Evolutionary conservation across 1,140 invertebrate species (phyloP), one percentile per base, ranked within the genome.

Genomic region (Drosophila takahashii): DNA sequence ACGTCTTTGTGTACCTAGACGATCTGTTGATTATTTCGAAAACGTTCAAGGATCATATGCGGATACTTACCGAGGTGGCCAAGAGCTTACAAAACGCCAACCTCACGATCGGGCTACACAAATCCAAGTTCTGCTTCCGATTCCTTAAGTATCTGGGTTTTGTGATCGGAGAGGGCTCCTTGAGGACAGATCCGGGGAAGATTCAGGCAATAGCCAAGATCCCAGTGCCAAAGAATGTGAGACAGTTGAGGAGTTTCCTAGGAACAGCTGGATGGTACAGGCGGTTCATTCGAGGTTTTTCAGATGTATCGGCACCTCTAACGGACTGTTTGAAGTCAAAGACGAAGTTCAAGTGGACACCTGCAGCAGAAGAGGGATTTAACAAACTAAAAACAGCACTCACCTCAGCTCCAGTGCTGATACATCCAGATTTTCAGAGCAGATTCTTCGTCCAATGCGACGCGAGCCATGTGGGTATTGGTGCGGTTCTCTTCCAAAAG

Each of bases 281-380:
- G 1, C 48, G 81, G 7, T 93, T 93, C 60, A 81, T 92, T 39
- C 10, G 45, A 59, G n/a, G 70, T 90, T 58, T 93, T 91, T 90
- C 78, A 8, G 60, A 73, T 8, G 37, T 39, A 39, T 39, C 37
- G 37, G 37, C 7, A n/a, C n/a, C n/a, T 7, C 37, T 39, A 13
- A n/a, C 37, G 37, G n/a, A 15, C n/a, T 58, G 92, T 4, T 51
- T 86, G 6, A 85, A 67, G 27, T 3, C 10, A 16, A 29, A 13
- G 8, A 34, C 51, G 32, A 18, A 7, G 29, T 15, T 39, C 13
- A 15, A 15, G 37, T 39, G n/a, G 37, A 39, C 37, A 39, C 37
- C n/a, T 39, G n/a, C 37, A 15, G n/a, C 37, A 18, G 18, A 34
- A 18, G 18, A 34, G 7, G 29, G 59, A 3, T 64, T 71, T 13